Conservation (phyloP, 2,888 invertebrate species). For the Reticulitermes lucifugus region DNA sequence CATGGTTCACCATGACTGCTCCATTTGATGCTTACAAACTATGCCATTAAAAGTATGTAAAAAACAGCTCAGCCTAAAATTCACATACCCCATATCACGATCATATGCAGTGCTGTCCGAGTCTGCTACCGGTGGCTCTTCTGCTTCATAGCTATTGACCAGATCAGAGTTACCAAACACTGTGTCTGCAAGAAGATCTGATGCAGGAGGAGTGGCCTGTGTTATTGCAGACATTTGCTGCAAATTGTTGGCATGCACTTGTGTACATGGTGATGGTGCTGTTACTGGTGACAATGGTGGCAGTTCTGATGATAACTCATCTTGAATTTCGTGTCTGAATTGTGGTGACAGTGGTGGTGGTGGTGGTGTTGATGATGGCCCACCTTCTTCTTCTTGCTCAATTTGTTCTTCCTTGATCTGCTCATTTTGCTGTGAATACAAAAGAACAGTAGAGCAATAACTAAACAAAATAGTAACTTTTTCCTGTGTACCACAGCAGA, state of each 20-base stretch:
- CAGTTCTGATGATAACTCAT: too few relatives aligned
- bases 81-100: background rate
- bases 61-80: background rate
- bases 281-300: background rate
- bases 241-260: background rate
- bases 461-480: too few relatives aligned
- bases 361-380: background rate
- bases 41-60: too few relatives aligned
- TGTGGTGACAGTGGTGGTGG: background rate
- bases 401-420: background rate
- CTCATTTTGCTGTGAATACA: background rate
- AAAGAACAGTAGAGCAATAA: too few relatives aligned
- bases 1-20: too few relatives aligned
- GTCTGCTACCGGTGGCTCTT: background rate
- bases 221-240: background rate
- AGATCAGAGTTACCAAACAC: background rate
- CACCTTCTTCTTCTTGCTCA: background rate
- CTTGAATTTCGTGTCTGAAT: too few relatives aligned
- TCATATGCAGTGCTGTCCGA: background rate
- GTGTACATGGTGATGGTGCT: background rate
- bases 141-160: background rate
- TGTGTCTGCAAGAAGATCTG: background rate
- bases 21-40: too few relatives aligned
- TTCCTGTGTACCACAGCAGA: too few relatives aligned
- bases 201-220: background rate